Base-by-base conservation (phyloP, 2,797 vertebrate genomes). In the Trichosurus vulpecula region DNA sequence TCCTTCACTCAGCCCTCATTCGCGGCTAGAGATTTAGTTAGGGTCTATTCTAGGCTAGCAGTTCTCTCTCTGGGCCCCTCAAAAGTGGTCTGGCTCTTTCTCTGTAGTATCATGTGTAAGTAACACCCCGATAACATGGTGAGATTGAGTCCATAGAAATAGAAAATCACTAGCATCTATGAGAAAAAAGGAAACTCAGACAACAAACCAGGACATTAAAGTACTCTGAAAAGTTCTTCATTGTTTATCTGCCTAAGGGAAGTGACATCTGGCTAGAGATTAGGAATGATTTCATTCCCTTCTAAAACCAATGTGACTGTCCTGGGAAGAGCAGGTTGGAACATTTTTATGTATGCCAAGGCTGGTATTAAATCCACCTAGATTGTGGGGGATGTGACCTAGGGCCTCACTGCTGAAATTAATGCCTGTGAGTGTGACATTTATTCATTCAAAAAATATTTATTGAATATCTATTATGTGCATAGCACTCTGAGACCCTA, bases 1-100 rank as follows among this genome's bases (percentile, higher is more conserved):
- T 98, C 96, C 97, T 97, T 55, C 74, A 52, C 93, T 58, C 93
- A 90, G 94, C 19, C n/a, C n/a, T 51, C 19, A 41, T 47, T 47
- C 25, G 9, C 9, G 27, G 41, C 41, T 74, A 51, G 74, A 87
- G 25, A 87, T 12, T 47, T 87, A 87, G 74, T 11, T 51, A 51
- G 41, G 22, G 19, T 81, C 41, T 81, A 27, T 81, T 81, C 74
- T 81, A 25, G 74, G 74, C 74, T 87, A 87, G 74, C 74, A 29
- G 9, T 27, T 87, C 22, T 87, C 74, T 87, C 74, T 22, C 74
- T 47, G 41, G 74, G 41, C 41, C 41, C 74, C 74, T 47, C 74
- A 25, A 29, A 87, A 87, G 41, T 74, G 16, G 9, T 51, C 74
- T 87, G 41, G 74, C 22, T 47, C 41, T 87, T 87, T 87, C 74